Evolutionary conservation across 2,797 vertebrate genomes (phyloP).

Genomic region (Typhlichthys subterraneus): DNA sequence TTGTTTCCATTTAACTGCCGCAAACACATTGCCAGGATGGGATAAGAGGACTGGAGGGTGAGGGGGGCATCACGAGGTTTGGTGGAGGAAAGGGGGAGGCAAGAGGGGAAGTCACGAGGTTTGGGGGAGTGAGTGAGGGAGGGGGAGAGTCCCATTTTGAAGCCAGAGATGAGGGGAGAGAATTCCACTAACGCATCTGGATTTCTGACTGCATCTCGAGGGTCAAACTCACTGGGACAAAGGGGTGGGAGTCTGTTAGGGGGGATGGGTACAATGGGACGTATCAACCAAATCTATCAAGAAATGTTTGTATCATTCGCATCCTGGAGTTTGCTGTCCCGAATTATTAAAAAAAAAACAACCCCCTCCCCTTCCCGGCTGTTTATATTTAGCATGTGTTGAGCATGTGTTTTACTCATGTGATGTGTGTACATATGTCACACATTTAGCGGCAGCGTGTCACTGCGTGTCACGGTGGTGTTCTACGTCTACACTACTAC

Average conservation of each 20-base stretch:
- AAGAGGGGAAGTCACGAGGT: slow-evolving; percentile 60
- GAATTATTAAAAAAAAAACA: too few species aligned
- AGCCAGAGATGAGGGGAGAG: slow-evolving; percentile 70
- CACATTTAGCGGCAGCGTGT: slow-evolving; percentile 21
- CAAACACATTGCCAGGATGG: background rate
- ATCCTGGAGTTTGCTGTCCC: too few species aligned
- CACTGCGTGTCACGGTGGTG: slow-evolving; percentile 34
- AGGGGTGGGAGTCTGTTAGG: slow-evolving; percentile 5
- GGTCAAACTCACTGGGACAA: slow-evolving; percentile 49
- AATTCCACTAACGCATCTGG: slow-evolving; percentile 82
- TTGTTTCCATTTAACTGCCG: slow-evolving; percentile 56
- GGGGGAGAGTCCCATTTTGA: slow-evolving; percentile 68
- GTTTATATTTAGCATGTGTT: background rate
- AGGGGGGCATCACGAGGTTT: slow-evolving; percentile 28
- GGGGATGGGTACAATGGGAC: background rate
- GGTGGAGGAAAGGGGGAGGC: slow-evolving; percentile 24
- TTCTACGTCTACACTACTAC: slow-evolving; percentile 5
- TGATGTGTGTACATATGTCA: slow-evolving; percentile 15
- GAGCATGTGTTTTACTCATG: slow-evolving; percentile 1
- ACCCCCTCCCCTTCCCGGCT: background rate
- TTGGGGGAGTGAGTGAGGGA: slow-evolving; percentile 29
- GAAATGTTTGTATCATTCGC: too few species aligned
- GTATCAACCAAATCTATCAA: background rate
- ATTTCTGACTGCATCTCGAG: slow-evolving; percentile 73
- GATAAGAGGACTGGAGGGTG: too few species aligned